Percentiles rank a stretch among this genome's conserved stretches.
These are phyloP conservation scores for Chondrosia reniformis DNA, from an alignment of 37 sponge, comb jelly and placozoan species.

Conservation along the genomic window DNA sequence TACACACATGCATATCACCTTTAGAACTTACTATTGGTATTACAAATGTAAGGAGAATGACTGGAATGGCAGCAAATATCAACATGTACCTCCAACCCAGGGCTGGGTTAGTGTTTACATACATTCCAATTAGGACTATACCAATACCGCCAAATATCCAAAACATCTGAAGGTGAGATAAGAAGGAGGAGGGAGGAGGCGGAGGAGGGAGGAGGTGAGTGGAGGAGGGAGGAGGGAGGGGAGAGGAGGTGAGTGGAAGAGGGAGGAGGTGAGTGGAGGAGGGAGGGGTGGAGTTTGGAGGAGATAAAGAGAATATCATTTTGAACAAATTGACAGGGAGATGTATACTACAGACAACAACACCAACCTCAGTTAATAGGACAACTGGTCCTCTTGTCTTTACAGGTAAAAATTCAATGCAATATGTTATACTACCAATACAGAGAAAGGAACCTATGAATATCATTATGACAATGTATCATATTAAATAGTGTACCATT, in stretches of 20 bases:
- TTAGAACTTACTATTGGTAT: too few relatives aligned
- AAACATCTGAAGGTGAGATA: conserved; percentile 9
- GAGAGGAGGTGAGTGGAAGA: neutral
- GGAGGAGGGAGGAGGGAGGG: neutral
- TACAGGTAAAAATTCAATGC: conserved; percentile 60
- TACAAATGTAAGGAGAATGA: conserved; percentile 28
- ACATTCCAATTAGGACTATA: conserved; percentile 43
- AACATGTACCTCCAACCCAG: conserved; percentile 21
- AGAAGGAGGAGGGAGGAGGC: neutral
- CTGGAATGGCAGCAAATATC: conserved; percentile 20
- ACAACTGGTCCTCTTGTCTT: conserved; percentile 37
- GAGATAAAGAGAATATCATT: neutral
- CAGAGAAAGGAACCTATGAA: too few relatives aligned
- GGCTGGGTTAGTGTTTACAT: neutral
- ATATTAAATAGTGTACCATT: too few relatives aligned
- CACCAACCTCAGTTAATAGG: neutral
- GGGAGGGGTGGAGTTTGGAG: neutral
- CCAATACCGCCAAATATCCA: conserved; percentile 61
- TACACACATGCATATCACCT: too few relatives aligned
- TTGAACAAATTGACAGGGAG: neutral
- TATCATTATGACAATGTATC: too few relatives aligned
- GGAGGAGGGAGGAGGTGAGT: too few relatives aligned
- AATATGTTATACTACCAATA: conserved; percentile 60
- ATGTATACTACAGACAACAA: neutral
- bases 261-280: neutral